phyloP scores from a whole-genome alignment of 2,113 vertebrate species.

The Myiozetetes cayanensis region DNA sequence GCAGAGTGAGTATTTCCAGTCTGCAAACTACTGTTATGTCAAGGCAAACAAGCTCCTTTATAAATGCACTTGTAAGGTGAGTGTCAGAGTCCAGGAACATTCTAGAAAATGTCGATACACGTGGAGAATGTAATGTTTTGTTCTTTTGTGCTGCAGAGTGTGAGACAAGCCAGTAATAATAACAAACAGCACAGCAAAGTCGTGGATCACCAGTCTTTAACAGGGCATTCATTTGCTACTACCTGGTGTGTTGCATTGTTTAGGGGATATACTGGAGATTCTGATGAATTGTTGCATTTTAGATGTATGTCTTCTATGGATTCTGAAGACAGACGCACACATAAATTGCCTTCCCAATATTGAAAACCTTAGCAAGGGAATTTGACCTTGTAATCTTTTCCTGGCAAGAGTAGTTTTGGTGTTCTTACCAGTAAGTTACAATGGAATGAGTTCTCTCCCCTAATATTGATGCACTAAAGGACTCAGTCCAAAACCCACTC shows the following conservation, averaged over 20 bases:
- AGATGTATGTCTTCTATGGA: background rate
- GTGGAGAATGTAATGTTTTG: background rate
- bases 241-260: background rate
- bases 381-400: background rate
- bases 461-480: background rate
- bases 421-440: background rate
- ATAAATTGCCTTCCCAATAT: background rate
- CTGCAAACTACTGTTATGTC: background rate
- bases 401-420: background rate
- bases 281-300: background rate
- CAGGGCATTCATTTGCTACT: rapidly evolving
- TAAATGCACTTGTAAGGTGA: background rate
- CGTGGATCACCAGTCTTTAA: background rate
- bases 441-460: background rate
- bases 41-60: background rate
- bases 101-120: background rate
- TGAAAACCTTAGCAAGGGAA: background rate
- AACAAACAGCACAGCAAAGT: background rate
- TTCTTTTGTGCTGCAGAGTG: background rate
- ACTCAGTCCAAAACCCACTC: background rate
- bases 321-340: background rate
- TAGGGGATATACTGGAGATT: background rate
- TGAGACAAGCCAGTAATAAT: background rate
- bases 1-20: slow-evolving; percentile 79
- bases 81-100: background rate